Percentiles rank a stretch among this genome's conserved stretches.
Evolutionary conservation across 2,113 vertebrate species (phyloP).

Genomic region (Alligator sinensis): DNA sequence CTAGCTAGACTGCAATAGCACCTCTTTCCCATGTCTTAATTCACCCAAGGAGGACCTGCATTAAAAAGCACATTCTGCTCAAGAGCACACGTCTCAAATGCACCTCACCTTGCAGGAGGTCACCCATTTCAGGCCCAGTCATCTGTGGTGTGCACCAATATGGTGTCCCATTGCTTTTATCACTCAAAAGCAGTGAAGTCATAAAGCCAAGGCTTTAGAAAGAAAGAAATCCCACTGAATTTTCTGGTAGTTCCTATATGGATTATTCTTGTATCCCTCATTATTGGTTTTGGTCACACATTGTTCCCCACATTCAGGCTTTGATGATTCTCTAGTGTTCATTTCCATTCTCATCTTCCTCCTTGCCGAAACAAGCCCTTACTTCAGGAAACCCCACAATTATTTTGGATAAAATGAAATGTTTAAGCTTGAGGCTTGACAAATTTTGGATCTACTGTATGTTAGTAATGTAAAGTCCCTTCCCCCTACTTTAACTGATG

Average conservation of each 20-base stretch:
- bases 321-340: neutral
- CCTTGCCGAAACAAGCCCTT: neutral
- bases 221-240: neutral
- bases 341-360: neutral
- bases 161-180: neutral
- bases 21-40: neutral
- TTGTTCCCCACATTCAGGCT: neutral
- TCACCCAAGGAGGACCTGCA: neutral
- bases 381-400: neutral
- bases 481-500: neutral
- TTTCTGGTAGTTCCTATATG: neutral
- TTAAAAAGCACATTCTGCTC: neutral
- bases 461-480: neutral
- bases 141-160: neutral
- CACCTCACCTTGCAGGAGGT: neutral
- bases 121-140: neutral
- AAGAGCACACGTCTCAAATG: rapidly evolving
- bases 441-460: neutral
- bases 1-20: neutral
- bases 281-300: neutral
- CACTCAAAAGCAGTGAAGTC: neutral
- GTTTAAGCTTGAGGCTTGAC: neutral
- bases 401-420: neutral
- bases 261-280: neutral
- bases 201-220: neutral